phyloP scores from a whole-genome alignment of 2,888 invertebrate genomes.

The Tenthredo scrophulariae region DNA sequence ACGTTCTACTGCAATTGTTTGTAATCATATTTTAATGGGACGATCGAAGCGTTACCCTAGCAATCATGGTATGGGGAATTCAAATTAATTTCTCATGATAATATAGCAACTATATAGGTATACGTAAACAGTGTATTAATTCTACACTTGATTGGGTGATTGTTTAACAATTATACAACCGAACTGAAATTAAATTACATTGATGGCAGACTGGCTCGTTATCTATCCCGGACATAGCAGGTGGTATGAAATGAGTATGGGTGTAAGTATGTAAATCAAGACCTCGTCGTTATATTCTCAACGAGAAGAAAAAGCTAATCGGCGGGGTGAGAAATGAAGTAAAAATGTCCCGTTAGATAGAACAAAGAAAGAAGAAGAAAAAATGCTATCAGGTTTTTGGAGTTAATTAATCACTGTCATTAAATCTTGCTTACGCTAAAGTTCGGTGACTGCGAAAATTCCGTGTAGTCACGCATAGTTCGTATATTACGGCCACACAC shows the following conservation, averaged over 20 bases:
- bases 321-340: neutral
- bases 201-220: constrained; percentile 7
- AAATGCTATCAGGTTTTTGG: constrained; percentile 7
- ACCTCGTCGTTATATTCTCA: neutral
- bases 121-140: constrained; percentile 32
- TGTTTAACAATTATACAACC: constrained; percentile 20
- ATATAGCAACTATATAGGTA: neutral
- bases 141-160: constrained; percentile 4
- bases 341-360: neutral
- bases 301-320: neutral
- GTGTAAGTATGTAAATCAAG: neutral
- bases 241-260: neutral
- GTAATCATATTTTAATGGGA: constrained; percentile 5
- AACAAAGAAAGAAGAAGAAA: neutral
- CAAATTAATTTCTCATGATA: constrained; percentile 21
- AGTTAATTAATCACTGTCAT: constrained; percentile 20
- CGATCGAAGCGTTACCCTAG: constrained; percentile 8
- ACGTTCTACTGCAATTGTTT: neutral
- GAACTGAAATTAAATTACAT: constrained; percentile 4
- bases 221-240: neutral
- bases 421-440: neutral
- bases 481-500: constrained; percentile 16
- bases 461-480: neutral
- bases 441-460: neutral
- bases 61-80: neutral